phyloP scores from a whole-genome alignment of 2,888 invertebrate species.

The Nemapogon koenigi region DNA sequence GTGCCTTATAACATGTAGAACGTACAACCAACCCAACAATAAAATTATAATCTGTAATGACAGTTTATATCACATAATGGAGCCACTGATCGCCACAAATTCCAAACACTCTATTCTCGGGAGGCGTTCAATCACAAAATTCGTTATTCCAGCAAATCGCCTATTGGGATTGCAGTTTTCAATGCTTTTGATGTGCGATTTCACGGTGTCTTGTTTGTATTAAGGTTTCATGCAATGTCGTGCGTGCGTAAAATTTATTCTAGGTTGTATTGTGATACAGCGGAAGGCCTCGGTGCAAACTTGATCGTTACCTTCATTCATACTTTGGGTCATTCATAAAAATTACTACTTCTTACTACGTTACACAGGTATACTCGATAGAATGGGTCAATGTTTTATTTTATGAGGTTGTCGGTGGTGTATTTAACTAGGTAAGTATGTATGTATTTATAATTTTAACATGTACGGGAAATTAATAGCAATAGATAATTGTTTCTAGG shows the following conservation, averaged over 20 bases:
- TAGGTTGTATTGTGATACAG: neutral
- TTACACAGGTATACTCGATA: slow-evolving; percentile 36
- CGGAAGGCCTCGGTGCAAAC: neutral
- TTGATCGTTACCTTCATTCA: too few relatives aligned
- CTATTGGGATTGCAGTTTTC: slow-evolving; percentile 21
- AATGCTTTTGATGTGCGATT: slow-evolving; percentile 24
- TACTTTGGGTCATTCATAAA: slow-evolving; percentile 42
- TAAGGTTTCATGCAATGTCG: slow-evolving; percentile 55
- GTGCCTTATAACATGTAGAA: too few relatives aligned
- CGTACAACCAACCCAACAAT: too few relatives aligned
- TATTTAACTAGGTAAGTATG: too few relatives aligned
- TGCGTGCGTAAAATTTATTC: slow-evolving; percentile 54
- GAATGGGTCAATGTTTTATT: too few relatives aligned
- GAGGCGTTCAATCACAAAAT: slow-evolving; percentile 52
- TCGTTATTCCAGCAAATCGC: slow-evolving; percentile 38
- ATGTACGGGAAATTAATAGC: too few relatives aligned
- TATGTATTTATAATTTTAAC: too few relatives aligned
- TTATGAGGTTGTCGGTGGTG: too few relatives aligned
- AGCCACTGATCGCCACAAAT: slow-evolving; percentile 22
- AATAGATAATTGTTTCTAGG: too few relatives aligned
- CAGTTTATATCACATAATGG: slow-evolving; percentile 41
- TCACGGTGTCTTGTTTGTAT: slow-evolving; percentile 32
- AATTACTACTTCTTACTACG: slow-evolving; percentile 44
- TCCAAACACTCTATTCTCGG: slow-evolving; percentile 30
- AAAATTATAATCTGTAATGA: slow-evolving; percentile 31